A percentile compares a stretch with the other conserved stretches of the same genome.
These are phyloP conservation scores for Nomada ruficornis DNA, from an alignment of 2,888 invertebrate species.

Conservation along the genomic window DNA sequence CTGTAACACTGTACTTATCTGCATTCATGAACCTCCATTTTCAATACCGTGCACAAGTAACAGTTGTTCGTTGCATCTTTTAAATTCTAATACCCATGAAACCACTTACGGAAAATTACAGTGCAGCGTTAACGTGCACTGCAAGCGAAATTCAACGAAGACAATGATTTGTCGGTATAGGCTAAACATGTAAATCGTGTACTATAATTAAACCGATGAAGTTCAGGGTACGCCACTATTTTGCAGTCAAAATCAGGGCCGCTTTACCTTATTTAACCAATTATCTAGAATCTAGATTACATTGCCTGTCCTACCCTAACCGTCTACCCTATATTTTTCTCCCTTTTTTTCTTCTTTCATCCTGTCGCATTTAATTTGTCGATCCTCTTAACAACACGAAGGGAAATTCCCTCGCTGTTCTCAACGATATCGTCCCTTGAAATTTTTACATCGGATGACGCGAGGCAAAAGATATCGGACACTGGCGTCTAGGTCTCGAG, in stretches of 20 bases:
- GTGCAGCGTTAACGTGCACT: constrained; percentile 1
- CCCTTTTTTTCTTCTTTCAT: not conserved
- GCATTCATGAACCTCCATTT: constrained; percentile 45
- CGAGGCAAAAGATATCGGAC: constrained; percentile 30
- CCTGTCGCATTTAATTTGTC: constrained; percentile 8
- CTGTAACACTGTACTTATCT: constrained; percentile 38
- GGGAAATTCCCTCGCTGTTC: constrained; percentile 44
- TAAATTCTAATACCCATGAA: constrained; percentile 32
- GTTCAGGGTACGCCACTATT: not conserved
- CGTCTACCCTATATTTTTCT: not conserved
- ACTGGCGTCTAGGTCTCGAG: constrained; percentile 26
- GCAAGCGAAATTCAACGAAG: not conserved
- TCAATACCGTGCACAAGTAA: constrained; percentile 33
- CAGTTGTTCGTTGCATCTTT: constrained; percentile 33
- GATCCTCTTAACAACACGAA: too few relatives aligned
- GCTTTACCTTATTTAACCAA: not conserved
- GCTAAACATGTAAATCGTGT: constrained; percentile 1
- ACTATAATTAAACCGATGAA: constrained; percentile 5
- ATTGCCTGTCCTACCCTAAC: not conserved
- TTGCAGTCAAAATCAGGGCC: not conserved
- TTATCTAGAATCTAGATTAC: not conserved
- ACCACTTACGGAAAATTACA: constrained; percentile 19
- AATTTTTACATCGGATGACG: constrained; percentile 28
- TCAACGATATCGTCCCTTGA: constrained; percentile 59
- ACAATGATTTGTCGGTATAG: constrained; percentile 1